Evolutionary conservation across 30 jellyfish, hydroid and myxozoan species (phyloP).

Genomic region (Mastigias papua): DNA sequence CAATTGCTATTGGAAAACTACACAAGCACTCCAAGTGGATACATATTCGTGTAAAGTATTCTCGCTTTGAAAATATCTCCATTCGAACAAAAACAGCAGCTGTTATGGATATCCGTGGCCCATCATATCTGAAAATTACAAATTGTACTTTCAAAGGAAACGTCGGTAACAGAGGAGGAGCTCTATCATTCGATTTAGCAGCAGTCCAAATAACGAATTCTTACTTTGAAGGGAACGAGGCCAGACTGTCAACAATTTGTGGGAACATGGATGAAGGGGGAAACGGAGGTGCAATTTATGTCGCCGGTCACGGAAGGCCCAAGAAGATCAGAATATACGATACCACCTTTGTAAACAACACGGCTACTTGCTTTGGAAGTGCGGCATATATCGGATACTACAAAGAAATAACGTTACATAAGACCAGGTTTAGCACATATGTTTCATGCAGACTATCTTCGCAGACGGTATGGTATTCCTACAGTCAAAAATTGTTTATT

Average conservation of each 20-base stretch:
- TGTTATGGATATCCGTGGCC: neutral
- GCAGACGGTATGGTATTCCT: too few species aligned
- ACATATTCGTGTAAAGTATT: neutral
- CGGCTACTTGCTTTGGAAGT: too few species aligned
- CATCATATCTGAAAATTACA: neutral
- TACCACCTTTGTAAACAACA: too few species aligned
- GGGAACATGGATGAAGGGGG: neutral
- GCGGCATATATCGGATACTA: too few species aligned
- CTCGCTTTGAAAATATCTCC: neutral
- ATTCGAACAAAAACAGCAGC: neutral
- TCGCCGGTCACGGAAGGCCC: too few species aligned
- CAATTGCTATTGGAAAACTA: neutral
- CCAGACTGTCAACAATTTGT: neutral
- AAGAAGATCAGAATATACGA: too few species aligned
- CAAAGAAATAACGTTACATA: too few species aligned
- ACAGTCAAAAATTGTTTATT: too few species aligned
- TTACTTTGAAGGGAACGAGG: neutral
- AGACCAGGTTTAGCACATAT: too few species aligned
- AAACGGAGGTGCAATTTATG: too few species aligned
- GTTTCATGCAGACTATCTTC: too few species aligned
- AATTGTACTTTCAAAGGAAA: constrained; percentile 1
- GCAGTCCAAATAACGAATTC: neutral
- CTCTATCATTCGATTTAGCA: neutral
- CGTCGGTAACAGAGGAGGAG: constrained; percentile 11
- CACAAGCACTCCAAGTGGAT: neutral